Conservation (phyloP, 1,140 invertebrate species). For the Liolophura sinensis region DNA sequence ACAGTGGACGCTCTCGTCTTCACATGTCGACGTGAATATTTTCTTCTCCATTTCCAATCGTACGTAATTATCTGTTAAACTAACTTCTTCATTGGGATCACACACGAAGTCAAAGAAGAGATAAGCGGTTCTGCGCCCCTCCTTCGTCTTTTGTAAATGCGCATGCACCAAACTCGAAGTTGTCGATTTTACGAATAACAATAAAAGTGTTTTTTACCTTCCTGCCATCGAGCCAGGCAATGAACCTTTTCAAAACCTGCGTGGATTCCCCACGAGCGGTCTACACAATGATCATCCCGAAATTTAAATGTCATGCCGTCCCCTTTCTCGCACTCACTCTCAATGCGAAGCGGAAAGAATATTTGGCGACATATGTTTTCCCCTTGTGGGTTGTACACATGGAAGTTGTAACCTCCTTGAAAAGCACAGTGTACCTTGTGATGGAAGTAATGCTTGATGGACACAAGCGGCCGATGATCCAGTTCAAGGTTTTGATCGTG, state of each 20-base stretch:
- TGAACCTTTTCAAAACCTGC: constrained; percentile 15
- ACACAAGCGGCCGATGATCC: no score
- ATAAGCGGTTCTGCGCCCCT: constrained; percentile 26
- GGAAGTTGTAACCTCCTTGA: constrained; percentile 37
- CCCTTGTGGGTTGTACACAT: constrained; percentile 21
- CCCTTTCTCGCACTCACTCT: constrained; percentile 40
- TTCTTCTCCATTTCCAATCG: constrained; percentile 15
- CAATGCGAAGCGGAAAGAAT: constrained; percentile 30
- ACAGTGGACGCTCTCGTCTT: constrained; percentile 18
- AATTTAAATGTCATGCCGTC: constrained; percentile 41
- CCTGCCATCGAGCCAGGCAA: constrained; percentile 37
- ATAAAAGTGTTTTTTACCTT: constrained; percentile 31
- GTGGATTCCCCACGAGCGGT: constrained; percentile 14
- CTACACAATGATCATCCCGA: constrained; percentile 27
- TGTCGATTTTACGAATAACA: constrained; percentile 8
- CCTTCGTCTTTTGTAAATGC: constrained; percentile 19
- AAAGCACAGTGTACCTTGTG: constrained; percentile 24
- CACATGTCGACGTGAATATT: constrained; percentile 16
- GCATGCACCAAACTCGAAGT: not conserved
- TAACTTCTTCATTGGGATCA: constrained; percentile 22
- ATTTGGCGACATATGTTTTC: constrained; percentile 20
- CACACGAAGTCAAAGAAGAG: constrained; percentile 36
- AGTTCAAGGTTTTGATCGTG: no score
- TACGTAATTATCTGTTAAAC: constrained; percentile 25
- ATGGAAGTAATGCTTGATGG: constrained; percentile 16